Base-by-base conservation (phyloP, 2,888 invertebrate genomes). In the Monopis laevigella region DNA sequence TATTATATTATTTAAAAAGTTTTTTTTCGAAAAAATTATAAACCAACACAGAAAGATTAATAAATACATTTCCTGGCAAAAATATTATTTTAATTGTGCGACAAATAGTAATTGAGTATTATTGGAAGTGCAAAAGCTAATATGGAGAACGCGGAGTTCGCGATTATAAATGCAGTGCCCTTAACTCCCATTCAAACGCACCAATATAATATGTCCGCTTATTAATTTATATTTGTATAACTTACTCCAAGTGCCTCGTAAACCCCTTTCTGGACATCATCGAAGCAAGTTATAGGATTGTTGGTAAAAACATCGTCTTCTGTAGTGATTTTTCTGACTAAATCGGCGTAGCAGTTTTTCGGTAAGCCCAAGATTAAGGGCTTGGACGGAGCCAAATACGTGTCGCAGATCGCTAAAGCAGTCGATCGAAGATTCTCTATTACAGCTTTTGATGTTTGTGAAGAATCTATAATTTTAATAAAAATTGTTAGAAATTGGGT, bases 271-370 rank as follows among this genome's bases (percentile, higher is more conserved):
- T 93, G 90, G 12, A 93, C 84, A 46, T 91, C 90, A 59, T 96
- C 94, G 65, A 96, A 96, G 84, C 94, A 92, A 2, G 83, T 77
- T 43, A 91, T 88, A 0, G 80, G 74, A 29, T 69, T 77, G 27
- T 55, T 65, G 0, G 68, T 61, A 38, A 80, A 80, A 42, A 74
- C 74, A 19, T 73, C 77, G 2, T 74, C 77, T 41, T 78, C 77
- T 0, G 66, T 74, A 1, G 74, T 78, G 41, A 80, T 73, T 45
- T 72, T 75, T 39, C 75, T 59, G 27, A 78, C 78, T 0, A 78
- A 49, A 10, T 75, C 77, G 2, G 69, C 53, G 45, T 77, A 65
- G 21, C 68, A 68, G 49, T 67, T 63, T 27, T 68, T 72, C 0
- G 74, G 67, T 2, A 70, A 48, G 1, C 78, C 80, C 58, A 71